These are phyloP conservation scores for Micromys minutus DNA, from an alignment of 2,113 vertebrate species.

Conservation along the genomic window DNA sequence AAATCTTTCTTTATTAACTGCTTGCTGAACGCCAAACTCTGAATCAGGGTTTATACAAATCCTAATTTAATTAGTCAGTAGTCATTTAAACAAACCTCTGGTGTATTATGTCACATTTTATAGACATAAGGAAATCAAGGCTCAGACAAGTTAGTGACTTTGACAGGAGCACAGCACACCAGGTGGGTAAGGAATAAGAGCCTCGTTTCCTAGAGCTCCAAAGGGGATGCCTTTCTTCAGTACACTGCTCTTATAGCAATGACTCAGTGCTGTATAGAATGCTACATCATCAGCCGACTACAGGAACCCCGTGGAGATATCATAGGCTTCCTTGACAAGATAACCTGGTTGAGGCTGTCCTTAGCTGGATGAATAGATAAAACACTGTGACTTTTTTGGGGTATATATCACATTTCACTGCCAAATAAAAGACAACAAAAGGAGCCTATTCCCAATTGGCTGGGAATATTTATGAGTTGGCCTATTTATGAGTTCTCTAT, in stretches of 20 bases:
- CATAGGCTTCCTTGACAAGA: background rate
- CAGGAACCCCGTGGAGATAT: background rate
- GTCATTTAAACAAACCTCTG: constrained; percentile 17
- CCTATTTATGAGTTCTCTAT: constrained; percentile 14
- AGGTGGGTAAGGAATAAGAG: background rate
- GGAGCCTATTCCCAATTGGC: background rate
- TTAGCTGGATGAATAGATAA: background rate
- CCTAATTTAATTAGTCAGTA: constrained; percentile 33
- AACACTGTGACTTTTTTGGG: background rate
- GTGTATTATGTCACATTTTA: constrained; percentile 19
- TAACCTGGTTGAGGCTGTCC: background rate
- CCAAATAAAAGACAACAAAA: background rate
- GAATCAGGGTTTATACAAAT: constrained; percentile 11
- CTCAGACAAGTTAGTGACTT: constrained; percentile 28
- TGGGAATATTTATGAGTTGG: background rate
- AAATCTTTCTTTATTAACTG: constrained; percentile 39
- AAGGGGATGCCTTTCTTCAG: background rate
- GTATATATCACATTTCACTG: background rate
- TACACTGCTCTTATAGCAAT: background rate
- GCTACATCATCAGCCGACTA: background rate
- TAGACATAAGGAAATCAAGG: constrained; percentile 17
- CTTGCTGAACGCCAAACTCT: background rate
- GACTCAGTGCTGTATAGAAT: background rate
- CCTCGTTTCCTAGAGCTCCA: background rate
- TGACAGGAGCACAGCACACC: background rate